Evolutionary conservation across 2,888 invertebrate species (phyloP).

Genomic region (Pasiphila rectangulata): DNA sequence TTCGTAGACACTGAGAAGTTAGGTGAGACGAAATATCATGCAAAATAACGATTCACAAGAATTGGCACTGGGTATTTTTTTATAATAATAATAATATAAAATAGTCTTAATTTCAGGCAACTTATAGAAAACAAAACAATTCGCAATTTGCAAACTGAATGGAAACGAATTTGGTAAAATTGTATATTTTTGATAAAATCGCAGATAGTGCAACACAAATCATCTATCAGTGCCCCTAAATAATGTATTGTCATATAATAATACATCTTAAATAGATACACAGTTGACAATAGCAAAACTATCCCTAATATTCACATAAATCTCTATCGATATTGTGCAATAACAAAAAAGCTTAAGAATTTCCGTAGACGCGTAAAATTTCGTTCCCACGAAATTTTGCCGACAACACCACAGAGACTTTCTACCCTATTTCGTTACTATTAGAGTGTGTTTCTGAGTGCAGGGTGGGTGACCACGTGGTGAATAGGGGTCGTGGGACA

Average conservation of each 20-base stretch:
- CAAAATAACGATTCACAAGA: no score
- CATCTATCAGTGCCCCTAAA: slow-evolving; percentile 8
- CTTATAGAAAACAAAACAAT: no score
- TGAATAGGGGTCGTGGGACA: slow-evolving; percentile 72
- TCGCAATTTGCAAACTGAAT: no score
- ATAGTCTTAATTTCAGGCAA: no score
- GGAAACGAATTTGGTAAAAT: neutral
- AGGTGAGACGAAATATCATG: no score
- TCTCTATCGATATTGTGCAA: slow-evolving; percentile 31
- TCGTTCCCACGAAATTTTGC: slow-evolving; percentile 64
- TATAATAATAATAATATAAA: no score
- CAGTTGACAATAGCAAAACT: slow-evolving; percentile 17
- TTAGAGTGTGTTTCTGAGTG: slow-evolving; percentile 22
- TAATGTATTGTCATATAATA: slow-evolving; percentile 8
- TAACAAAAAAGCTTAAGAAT: slow-evolving; percentile 48
- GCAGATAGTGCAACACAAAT: slow-evolving; percentile 1
- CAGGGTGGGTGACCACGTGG: slow-evolving; percentile 43
- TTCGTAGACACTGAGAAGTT: no score
- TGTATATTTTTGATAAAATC: neutral
- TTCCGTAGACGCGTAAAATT: slow-evolving; percentile 67
- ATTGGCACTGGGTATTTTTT: no score
- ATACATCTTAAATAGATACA: slow-evolving; percentile 19
- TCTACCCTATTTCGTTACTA: slow-evolving; percentile 7
- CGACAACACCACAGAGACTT: slow-evolving; percentile 16
- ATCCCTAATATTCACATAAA: slow-evolving; percentile 33